Conservation (phyloP, 2,888 invertebrate genomes). For the Zonitis immaculata region DNA sequence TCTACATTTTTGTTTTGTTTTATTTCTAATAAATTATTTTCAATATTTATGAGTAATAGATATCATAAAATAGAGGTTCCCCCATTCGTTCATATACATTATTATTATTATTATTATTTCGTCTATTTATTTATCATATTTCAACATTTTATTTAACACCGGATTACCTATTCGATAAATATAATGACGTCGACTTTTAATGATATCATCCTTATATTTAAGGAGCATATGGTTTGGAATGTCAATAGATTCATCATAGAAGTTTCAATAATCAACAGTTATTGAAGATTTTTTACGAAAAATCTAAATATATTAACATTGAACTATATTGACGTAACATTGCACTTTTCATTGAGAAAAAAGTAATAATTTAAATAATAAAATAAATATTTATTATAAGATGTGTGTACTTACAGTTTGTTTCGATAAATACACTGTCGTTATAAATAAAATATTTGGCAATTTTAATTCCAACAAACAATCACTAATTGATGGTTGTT, state of each 20-base stretch:
- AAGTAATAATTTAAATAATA: too few species aligned
- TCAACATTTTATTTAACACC: not conserved
- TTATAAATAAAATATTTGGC: conserved; percentile 36
- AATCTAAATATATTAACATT: too few species aligned
- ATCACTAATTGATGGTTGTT: conserved; percentile 41
- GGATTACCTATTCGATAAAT: conserved; percentile 9
- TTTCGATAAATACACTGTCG: conserved; percentile 33
- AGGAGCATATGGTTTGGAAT: conserved; percentile 9
- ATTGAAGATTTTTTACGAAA: too few species aligned
- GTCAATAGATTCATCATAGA: conserved; percentile 11
- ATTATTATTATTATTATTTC: too few species aligned
- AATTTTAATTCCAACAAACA: conserved; percentile 36
- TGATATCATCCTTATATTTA: conserved; percentile 25
- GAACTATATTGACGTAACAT: too few species aligned
- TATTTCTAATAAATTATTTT: not conserved
- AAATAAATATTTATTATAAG: too few species aligned
- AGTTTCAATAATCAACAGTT: conserved; percentile 7
- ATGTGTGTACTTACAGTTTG: conserved; percentile 35
- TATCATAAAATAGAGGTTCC: too few species aligned
- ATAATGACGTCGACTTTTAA: conserved; percentile 16
- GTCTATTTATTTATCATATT: not conserved
- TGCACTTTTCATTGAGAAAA: too few species aligned
- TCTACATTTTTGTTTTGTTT: not conserved
- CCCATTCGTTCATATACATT: too few species aligned
- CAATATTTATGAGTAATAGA: too few species aligned